Conservation (phyloP, 2,113 vertebrate genomes). For the Carettochelys insculpta region DNA sequence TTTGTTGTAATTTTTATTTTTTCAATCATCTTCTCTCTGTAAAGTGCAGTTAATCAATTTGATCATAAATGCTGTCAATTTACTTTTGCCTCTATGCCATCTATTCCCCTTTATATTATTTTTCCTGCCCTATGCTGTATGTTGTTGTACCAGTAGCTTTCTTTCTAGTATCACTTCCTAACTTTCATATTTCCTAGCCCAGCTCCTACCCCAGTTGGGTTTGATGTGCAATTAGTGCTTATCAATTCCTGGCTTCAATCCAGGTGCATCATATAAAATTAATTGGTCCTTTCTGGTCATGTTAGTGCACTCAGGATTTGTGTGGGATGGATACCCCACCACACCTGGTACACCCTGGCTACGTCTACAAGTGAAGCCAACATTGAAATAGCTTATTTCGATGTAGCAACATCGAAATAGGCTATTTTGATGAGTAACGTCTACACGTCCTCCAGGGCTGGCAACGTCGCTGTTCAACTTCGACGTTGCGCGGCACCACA, state of each 20-base stretch:
- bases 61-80: neutral
- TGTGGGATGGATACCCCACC: neutral
- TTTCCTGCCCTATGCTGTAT: neutral
- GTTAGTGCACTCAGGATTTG: neutral
- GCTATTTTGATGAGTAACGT: no score
- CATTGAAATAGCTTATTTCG: no score
- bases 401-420: no score
- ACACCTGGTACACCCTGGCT: accelerated
- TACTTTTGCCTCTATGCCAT: neutral
- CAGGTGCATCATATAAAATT: neutral
- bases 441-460: no score
- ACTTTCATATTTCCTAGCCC: neutral
- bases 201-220: neutral
- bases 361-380: no score
- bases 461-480: no score
- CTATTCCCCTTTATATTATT: neutral
- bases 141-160: neutral
- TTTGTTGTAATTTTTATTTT: neutral
- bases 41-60: neutral
- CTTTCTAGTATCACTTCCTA: neutral
- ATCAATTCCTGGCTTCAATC: neutral
- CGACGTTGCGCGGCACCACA: no score
- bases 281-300: neutral
- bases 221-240: neutral
- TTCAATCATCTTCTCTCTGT: neutral